Conservation (phyloP, 1,140 invertebrate genomes). For the Temnothorax nylanderi region DNA sequence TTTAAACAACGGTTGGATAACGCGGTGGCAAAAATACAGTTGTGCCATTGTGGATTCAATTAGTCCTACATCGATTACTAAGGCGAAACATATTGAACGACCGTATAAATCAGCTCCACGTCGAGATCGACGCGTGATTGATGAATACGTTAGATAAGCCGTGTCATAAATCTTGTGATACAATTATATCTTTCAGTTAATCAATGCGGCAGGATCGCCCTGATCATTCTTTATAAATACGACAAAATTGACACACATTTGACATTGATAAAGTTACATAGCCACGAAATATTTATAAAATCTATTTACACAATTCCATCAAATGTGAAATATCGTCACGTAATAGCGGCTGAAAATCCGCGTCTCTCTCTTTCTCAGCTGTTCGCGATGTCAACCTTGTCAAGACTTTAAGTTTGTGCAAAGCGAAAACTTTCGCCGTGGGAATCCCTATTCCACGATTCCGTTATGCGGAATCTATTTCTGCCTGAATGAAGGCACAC, state of each 20-base stretch:
- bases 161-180: constrained; percentile 36
- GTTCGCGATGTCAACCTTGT: not conserved
- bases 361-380: too few relatives aligned
- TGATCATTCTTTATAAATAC: not conserved
- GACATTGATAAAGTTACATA: not conserved
- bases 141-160: constrained; percentile 24
- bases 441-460: constrained; percentile 6
- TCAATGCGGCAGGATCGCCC: not conserved
- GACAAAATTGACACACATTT: constrained; percentile 5
- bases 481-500: not conserved
- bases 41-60: constrained; percentile 1
- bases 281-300: not conserved
- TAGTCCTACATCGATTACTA: not conserved
- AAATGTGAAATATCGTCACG: not conserved
- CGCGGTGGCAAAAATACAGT: not conserved
- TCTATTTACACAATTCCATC: not conserved
- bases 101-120: constrained; percentile 1
- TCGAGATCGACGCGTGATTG: constrained; percentile 29
- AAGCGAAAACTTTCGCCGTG: not conserved
- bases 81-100: constrained; percentile 3
- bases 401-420: not conserved
- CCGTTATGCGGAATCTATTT: constrained; percentile 35
- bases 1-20: not conserved
- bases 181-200: constrained; percentile 23
- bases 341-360: not conserved